These are phyloP conservation scores for Castor canadensis DNA, from an alignment of 2,113 vertebrate species.

Conservation along the genomic window DNA sequence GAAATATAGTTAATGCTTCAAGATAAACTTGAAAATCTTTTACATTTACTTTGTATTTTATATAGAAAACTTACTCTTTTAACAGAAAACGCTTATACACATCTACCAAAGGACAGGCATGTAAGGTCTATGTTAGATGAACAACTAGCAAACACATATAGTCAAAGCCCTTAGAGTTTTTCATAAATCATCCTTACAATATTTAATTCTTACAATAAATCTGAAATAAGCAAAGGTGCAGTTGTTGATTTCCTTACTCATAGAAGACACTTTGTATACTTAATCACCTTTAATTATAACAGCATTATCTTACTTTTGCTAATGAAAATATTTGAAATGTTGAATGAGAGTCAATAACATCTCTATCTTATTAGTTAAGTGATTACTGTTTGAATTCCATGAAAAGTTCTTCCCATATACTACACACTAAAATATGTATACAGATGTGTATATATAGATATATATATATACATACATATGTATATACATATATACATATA, in stretches of 20 bases:
- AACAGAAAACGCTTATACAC: neutral
- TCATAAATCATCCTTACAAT: neutral
- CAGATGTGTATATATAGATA: neutral
- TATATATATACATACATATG: neutral
- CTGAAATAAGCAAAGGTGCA: neutral
- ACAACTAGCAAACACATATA: neutral
- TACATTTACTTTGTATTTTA: neutral
- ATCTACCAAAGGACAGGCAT: neutral
- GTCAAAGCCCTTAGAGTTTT: neutral
- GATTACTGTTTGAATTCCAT: neutral
- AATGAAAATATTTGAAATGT: neutral
- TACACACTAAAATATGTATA: neutral
- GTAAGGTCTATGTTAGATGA: neutral
- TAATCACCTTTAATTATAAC: neutral
- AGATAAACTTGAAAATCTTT: neutral
- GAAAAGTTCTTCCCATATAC: neutral
- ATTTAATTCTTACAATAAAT: neutral
- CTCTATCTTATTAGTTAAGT: neutral
- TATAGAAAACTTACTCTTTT: neutral
- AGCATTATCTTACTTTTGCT: constrained; percentile 17
- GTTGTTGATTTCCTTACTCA: neutral
- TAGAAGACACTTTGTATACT: neutral
- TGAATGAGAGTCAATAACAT: neutral
- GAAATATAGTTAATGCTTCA: constrained; percentile 12
- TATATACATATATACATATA: neutral